phyloP scores from a whole-genome alignment of 2,113 vertebrate species.

The Pundamilia nyererei region DNA sequence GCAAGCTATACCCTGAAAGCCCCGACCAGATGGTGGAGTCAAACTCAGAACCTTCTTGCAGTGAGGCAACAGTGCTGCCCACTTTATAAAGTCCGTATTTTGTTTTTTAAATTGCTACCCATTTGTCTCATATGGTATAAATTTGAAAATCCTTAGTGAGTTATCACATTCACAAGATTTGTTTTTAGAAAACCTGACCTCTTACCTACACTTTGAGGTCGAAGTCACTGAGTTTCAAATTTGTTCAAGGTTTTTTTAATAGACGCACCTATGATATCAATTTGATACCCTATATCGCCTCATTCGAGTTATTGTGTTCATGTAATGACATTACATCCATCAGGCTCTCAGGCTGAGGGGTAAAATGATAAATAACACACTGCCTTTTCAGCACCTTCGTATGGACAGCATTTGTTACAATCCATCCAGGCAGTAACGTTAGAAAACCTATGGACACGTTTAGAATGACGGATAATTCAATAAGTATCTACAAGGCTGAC shows the following conservation, averaged over 20 bases:
- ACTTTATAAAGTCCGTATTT: background rate
- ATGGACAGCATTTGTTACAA: background rate
- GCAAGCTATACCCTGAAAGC: background rate
- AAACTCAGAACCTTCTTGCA: background rate
- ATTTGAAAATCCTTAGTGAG: background rate
- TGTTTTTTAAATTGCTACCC: background rate
- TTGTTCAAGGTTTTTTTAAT: background rate
- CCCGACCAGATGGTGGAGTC: background rate
- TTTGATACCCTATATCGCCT: background rate
- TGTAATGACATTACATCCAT: background rate
- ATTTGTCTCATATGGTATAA: background rate
- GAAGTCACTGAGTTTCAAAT: background rate
- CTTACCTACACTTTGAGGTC: background rate
- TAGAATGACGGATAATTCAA: background rate
- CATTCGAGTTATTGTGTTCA: background rate
- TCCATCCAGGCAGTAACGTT: background rate
- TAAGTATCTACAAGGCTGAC: background rate
- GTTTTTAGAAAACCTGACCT: background rate
- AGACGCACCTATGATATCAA: background rate
- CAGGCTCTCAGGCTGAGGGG: background rate
- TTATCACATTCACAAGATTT: background rate
- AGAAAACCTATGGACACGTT: background rate
- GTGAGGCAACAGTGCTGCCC: background rate
- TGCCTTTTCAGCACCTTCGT: background rate
- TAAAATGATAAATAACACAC: background rate